These are phyloP conservation scores for Coracias cyanogaster DNA, from an alignment of 2,797 vertebrate species.

Conservation along the genomic window DNA sequence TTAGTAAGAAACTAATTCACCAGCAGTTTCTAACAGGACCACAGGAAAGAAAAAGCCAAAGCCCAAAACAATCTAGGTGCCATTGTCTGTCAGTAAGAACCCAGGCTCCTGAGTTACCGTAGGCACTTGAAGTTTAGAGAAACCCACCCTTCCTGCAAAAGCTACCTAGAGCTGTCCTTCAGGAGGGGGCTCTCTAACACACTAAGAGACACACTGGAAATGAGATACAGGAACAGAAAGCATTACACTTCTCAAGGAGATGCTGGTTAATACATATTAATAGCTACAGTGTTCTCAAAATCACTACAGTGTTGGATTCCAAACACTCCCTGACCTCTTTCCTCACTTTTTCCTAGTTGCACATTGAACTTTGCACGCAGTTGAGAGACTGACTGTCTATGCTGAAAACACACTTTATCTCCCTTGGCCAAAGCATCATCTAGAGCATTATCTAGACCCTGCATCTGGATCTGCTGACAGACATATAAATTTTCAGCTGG, in stretches of 20 bases:
- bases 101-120: neutral
- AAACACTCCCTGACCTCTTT: neutral
- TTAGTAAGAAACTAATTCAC: neutral
- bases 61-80: neutral
- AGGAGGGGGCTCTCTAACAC: neutral
- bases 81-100: neutral
- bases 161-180: neutral
- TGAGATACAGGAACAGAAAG: neutral
- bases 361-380: neutral
- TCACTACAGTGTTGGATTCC: fast-evolving
- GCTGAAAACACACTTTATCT: neutral
- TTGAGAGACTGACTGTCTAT: neutral
- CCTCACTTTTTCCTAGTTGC: neutral
- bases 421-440: neutral
- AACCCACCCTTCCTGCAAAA: neutral
- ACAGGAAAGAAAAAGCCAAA: fast-evolving
- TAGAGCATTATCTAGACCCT: neutral
- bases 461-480: neutral
- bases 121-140: neutral
- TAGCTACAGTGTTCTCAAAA: neutral
- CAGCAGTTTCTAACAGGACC: neutral
- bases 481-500: neutral
- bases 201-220: neutral
- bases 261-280: neutral
- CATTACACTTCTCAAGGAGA: neutral